Evolutionary conservation across 2,113 vertebrate species (phyloP).

Genomic region (Trogon surrucura): DNA sequence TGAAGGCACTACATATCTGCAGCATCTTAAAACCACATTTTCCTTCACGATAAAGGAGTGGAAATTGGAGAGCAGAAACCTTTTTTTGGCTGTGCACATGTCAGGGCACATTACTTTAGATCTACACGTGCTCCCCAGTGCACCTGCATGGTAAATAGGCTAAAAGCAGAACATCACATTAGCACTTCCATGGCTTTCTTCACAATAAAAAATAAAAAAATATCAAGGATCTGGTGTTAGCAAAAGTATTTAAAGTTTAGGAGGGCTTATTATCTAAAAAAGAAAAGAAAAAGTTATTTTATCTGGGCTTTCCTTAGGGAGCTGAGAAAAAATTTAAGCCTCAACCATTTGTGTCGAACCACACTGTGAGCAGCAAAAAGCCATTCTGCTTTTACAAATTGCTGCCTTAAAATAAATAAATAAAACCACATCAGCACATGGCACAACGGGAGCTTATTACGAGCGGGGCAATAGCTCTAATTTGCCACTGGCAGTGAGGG

Average conservation of each 20-base stretch:
- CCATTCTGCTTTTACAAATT: not conserved
- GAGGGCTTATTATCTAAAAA: not conserved
- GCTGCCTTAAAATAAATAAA: not conserved
- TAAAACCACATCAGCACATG: not conserved
- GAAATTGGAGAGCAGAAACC: not conserved
- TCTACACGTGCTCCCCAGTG: not conserved
- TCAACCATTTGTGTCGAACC: not conserved
- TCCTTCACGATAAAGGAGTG: not conserved
- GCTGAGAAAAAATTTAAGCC: not conserved
- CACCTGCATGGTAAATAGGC: not conserved
- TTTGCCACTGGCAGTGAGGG: not conserved
- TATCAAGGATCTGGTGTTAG: not conserved
- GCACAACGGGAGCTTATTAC: not conserved
- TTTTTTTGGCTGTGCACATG: not conserved
- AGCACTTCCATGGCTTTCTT: not conserved
- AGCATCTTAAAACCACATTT: not conserved
- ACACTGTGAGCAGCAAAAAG: fast-evolving
- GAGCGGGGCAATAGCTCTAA: not conserved
- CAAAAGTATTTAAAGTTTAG: not conserved
- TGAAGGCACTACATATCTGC: not conserved
- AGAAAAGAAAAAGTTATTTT: not conserved
- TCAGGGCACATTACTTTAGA: not conserved
- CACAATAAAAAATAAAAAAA: not conserved
- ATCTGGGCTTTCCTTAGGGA: not conserved
- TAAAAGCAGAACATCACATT: not conserved